Evolutionary conservation across 2,797 vertebrate genomes (phyloP).

Genomic region (Pangasius djambal): DNA sequence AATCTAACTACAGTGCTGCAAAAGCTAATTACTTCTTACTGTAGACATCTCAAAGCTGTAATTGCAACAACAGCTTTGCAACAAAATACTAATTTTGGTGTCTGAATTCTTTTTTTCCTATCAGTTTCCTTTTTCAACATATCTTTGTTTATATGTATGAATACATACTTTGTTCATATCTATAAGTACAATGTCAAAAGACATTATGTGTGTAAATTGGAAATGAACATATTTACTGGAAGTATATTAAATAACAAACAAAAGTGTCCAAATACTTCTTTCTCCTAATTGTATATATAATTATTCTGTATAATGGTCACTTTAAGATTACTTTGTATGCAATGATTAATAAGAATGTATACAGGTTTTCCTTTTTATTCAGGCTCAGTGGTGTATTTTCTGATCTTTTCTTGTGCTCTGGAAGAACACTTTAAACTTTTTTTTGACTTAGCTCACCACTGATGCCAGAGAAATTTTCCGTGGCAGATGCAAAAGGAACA

Average conservation of each 20-base stretch:
- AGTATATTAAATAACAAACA: neutral
- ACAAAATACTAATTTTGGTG: neutral
- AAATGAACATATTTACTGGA: neutral
- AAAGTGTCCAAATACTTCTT: neutral
- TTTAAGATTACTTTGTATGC: neutral
- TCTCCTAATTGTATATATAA: neutral
- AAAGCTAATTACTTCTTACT: neutral
- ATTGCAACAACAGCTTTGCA: neutral
- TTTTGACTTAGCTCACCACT: slow-evolving; percentile 4
- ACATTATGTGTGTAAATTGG: neutral
- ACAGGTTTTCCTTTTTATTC: neutral
- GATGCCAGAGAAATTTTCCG: slow-evolving; percentile 29
- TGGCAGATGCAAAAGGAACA: slow-evolving; percentile 5
- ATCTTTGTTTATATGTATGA: neutral
- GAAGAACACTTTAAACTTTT: slow-evolving; percentile 25
- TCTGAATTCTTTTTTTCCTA: neutral
- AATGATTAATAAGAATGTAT: neutral
- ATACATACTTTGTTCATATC: neutral
- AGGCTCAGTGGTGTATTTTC: neutral
- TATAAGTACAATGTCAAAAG: neutral
- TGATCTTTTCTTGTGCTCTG: slow-evolving; percentile 24
- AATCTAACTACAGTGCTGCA: neutral
- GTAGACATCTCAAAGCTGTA: neutral
- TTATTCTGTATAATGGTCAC: neutral
- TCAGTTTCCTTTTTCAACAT: neutral